Base-by-base conservation (phyloP, 2,888 invertebrate species). In the Magallana nippona region DNA sequence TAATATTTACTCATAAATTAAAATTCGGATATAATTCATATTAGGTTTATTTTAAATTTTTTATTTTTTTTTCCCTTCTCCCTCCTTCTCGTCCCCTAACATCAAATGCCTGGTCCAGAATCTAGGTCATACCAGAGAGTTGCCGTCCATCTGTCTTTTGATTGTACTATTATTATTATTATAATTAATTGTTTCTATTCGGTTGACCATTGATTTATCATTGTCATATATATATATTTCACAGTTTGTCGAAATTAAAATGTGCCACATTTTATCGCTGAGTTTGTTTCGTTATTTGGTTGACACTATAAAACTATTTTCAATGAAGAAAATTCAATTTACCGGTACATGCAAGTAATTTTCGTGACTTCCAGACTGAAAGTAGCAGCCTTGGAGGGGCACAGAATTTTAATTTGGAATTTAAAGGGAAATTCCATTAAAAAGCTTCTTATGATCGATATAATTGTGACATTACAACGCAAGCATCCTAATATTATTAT, bases 241-340 rank as follows among this genome's bases (percentile, higher is more conserved):
- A 60, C 82, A 82, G 82, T 71, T 82, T 82, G 82, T 82, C 82
- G 44, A 63, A 55, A 82, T 63, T 71, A 82, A 82, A 82, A 82
- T 82, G 82, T 82, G 71, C 82, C 82, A 82, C 82, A 57, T 55
- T 57, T 19, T 56, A 79, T 55, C 78, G 3, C n/a, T 22, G 19
- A 55, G 44, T 19, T 15, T 78, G 1, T 27, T 56, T 11, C 10
- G 19, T 60, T 5, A 19, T n/a, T 60, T n/a, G 19, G n/a, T 60
- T 15, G 60, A 60, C 44, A 44, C 44, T 44, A 44, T 44, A 44
- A 44, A 44, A 44, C 44, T 44, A 5, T 44, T 44, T 44, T 44
- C 44, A 44, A 44, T 44, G 44, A 44, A 44, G 44, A 0, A 44
- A 44, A 44, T 8, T 44, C 44, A 44, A 44, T 44, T 44, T 44